A percentile compares a stretch with the other conserved stretches of the same genome.
Conservation (phyloP, 2,797 vertebrate species). For the Gallinago nigripennis region DNA sequence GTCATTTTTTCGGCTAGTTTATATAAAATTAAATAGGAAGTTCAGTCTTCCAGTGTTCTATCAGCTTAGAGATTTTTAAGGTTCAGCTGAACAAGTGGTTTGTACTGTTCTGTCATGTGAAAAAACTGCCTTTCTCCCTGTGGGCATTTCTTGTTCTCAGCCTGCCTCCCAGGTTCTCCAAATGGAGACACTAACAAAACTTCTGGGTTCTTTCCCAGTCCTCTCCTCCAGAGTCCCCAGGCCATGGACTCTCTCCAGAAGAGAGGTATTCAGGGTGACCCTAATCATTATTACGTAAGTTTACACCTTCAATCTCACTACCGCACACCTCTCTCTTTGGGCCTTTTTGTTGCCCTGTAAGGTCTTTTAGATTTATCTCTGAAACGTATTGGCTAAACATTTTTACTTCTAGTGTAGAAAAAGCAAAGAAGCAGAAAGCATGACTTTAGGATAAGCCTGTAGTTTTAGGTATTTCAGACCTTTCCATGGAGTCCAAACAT, state of each 20-base stretch:
- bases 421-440: neutral
- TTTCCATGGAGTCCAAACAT: neutral
- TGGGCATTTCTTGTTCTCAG: neutral
- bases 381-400: neutral
- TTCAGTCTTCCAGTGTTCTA: conserved; percentile 46
- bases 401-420: neutral
- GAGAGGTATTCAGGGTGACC: neutral
- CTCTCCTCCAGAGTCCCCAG: neutral
- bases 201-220: neutral
- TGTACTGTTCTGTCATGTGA: neutral
- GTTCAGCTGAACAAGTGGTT: conserved; percentile 69
- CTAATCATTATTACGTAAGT: neutral
- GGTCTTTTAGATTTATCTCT: neutral
- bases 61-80: conserved; percentile 58
- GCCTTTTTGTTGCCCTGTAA: neutral
- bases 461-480: neutral
- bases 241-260: neutral
- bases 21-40: conserved; percentile 73
- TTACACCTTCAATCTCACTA: neutral
- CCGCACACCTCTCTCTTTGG: neutral
- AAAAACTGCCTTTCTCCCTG: neutral
- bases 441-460: neutral
- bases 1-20: conserved; percentile 73
- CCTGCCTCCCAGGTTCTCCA: neutral
- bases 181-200: neutral